Evolutionary conservation across 2,113 vertebrate species (phyloP).

Genomic region (Python bivittatus): DNA sequence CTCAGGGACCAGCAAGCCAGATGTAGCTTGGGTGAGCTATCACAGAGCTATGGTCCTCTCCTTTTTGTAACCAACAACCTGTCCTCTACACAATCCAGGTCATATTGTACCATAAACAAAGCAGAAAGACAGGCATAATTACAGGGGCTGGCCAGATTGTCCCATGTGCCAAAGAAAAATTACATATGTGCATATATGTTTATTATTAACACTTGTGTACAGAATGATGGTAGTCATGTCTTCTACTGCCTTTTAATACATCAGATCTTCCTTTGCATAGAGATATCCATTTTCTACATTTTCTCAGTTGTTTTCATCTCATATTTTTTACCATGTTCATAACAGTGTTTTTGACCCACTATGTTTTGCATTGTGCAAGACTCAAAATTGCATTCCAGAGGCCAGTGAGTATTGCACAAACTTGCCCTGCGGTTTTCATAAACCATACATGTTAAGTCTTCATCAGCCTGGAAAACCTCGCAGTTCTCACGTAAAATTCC

Average conservation of each 20-base stretch:
- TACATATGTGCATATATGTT: neutral
- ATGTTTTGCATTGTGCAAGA: neutral
- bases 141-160: too few relatives aligned
- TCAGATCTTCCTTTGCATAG: neutral
- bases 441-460: neutral
- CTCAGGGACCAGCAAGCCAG: neutral
- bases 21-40: neutral
- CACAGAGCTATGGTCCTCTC: neutral
- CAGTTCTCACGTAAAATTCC: neutral
- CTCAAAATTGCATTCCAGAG: slow-evolving; percentile 8
- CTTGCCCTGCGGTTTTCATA: neutral
- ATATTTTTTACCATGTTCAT: neutral
- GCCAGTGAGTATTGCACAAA: neutral
- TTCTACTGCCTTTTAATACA: neutral
- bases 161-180: neutral
- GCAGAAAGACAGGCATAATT: neutral
- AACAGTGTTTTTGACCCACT: neutral
- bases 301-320: neutral
- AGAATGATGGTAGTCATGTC: neutral
- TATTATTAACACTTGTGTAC: neutral
- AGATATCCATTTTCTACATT: neutral
- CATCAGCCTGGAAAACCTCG: neutral
- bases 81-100: neutral
- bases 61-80: neutral
- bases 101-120: neutral